These are phyloP conservation scores for Homarus gammarus DNA, from an alignment of 2,888 invertebrate genomes.

Conservation along the genomic window DNA sequence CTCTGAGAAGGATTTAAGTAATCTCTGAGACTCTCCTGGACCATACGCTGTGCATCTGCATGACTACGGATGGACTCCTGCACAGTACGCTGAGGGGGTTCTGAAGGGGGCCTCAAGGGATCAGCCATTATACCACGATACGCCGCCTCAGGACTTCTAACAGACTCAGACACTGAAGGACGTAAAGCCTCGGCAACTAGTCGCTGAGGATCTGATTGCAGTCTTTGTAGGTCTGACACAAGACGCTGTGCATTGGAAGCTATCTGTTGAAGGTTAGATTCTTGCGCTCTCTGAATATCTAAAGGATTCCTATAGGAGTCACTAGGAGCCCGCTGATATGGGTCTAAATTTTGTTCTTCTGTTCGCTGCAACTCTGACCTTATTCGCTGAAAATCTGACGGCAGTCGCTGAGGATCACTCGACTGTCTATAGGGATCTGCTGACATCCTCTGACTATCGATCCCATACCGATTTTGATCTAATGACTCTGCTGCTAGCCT, in stretches of 20 bases:
- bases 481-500: conserved; percentile 64
- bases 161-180: conserved; percentile 51
- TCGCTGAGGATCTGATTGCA: conserved; percentile 63
- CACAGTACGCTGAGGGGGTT: conserved; percentile 48
- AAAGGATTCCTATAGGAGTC: conserved; percentile 63
- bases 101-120: conserved; percentile 57
- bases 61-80: conserved; percentile 68
- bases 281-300: conserved; percentile 64
- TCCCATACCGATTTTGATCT: conserved; percentile 66
- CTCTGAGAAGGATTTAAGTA: conserved; percentile 69
- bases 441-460: conserved; percentile 62
- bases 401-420: conserved; percentile 59
- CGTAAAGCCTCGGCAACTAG: conserved; percentile 61
- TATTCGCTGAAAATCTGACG: conserved; percentile 63
- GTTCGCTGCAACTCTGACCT: conserved; percentile 65
- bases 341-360: conserved; percentile 64
- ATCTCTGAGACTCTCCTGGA: conserved; percentile 73
- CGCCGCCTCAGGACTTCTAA: conserved; percentile 64
- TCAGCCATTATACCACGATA: conserved; percentile 64
- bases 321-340: conserved; percentile 62
- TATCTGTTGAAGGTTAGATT: conserved; percentile 48
- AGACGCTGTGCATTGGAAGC: conserved; percentile 66
- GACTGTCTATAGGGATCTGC: conserved; percentile 68
- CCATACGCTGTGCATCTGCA: conserved; percentile 75
- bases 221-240: conserved; percentile 64